phyloP scores from a whole-genome alignment of 2,797 vertebrate genomes.

The Galago senegalensis region DNA sequence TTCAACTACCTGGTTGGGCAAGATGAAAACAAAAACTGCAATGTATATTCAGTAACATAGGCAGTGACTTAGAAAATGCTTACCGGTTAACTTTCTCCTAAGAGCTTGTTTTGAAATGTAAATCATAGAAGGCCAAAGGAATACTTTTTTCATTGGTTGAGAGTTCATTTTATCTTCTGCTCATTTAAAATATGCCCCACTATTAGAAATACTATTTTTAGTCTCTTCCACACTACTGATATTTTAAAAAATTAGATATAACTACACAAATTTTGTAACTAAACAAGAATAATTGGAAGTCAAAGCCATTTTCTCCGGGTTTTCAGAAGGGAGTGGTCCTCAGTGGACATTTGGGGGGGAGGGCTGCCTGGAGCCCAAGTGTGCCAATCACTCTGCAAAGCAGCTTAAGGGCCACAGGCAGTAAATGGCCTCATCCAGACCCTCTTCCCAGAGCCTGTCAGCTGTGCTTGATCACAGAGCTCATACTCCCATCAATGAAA shows the following conservation, averaged over 20 bases:
- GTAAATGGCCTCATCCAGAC: background rate
- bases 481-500: background rate
- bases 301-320: background rate
- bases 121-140: slow-evolving; percentile 51
- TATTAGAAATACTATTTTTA: background rate
- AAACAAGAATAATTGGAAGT: background rate
- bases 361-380: background rate
- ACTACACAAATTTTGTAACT: slow-evolving; percentile 22
- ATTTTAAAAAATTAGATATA: slow-evolving; percentile 34
- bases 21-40: slow-evolving; percentile 77
- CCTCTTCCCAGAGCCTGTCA: background rate
- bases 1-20: slow-evolving; percentile 75
- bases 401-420: accelerated
- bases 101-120: slow-evolving; percentile 61
- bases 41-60: slow-evolving; percentile 49
- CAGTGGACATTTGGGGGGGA: background rate
- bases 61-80: slow-evolving; percentile 30
- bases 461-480: background rate
- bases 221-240: slow-evolving; percentile 17
- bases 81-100: slow-evolving; percentile 39
- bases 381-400: background rate
- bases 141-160: background rate
- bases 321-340: background rate
- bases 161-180: slow-evolving; percentile 44
- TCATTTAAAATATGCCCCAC: slow-evolving; percentile 2